phyloP scores from a whole-genome alignment of 2,113 vertebrate species.

The Diglossa brunneiventris region DNA sequence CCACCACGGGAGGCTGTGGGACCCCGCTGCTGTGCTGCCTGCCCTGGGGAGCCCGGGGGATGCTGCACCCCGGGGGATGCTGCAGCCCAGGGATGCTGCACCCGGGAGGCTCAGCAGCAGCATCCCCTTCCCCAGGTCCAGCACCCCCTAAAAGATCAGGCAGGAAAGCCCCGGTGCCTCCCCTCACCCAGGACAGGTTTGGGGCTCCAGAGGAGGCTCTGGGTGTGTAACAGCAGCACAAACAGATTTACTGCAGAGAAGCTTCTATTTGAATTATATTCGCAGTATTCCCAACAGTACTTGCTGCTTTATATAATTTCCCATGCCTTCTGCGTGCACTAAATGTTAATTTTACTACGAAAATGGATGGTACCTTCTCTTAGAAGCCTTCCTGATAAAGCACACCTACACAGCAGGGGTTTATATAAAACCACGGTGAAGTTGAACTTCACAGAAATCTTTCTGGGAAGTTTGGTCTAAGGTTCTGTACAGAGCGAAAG shows the following conservation, averaged over 20 bases:
- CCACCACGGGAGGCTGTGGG: background rate
- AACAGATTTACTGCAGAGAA: background rate
- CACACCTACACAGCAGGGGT: background rate
- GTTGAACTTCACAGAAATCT: background rate
- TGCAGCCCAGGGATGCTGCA: background rate
- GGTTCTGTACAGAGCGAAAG: background rate
- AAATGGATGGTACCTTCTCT: background rate
- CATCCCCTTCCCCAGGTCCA: background rate
- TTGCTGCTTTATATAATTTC: slow-evolving; percentile 35
- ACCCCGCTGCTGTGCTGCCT: background rate
- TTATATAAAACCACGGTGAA: background rate
- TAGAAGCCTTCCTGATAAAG: background rate
- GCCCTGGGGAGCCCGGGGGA: background rate
- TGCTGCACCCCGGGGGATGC: background rate
- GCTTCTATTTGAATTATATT: background rate
- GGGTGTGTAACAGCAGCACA: background rate
- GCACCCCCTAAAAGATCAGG: background rate
- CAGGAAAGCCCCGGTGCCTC: background rate
- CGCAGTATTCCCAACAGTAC: background rate
- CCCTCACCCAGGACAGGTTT: fast-evolving
- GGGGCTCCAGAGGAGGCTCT: background rate
- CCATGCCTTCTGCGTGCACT: background rate
- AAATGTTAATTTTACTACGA: background rate
- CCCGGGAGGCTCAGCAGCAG: background rate
- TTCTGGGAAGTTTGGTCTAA: background rate